Evolutionary conservation across 1,140 invertebrate genomes (phyloP), one percentile per base, ranked within the genome.

Genomic region (Saxidomus purpurata): DNA sequence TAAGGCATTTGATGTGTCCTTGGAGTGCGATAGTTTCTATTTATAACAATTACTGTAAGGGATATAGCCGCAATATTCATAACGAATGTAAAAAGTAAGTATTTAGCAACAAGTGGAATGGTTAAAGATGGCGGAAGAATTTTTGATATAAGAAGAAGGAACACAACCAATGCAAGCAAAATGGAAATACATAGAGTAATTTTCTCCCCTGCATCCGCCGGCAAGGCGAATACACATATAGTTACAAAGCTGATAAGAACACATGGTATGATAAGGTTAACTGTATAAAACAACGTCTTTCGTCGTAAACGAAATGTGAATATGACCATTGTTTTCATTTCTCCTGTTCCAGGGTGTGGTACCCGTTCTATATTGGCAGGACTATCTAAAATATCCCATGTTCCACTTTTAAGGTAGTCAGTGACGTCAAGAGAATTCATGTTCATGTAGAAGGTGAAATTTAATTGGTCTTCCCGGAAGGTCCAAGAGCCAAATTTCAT

Each of bases 401-500:
- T 99, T 28, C 99, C 99, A 89, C 98, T 99, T 94, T 99, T 99
- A 97, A 98, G 99, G 95, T 99, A 99, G 96, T 99, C 99, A 0
- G 98, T 99, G 17, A 99, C 96, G 96, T 99, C 99, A 6, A 99
- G 93, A 98, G 95, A 98, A 98, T 99, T 98, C 96, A 99, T 99
- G 94, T 99, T 98, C 94, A 98, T 98, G 96, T 99, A 99, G 36
- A 99, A 97, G 0, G 98, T 98, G 82, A 99, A 97, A 6, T 98
- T 98, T 15, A 99, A 98, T 96, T 99, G 98, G 95, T 99, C 98
- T 0, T 98, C 99, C 93, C 99, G 99, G 95, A 99, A 99, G 0
- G 99, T 99, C 99, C 99, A 99, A 1, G 98, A 99, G 6, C 99
- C 99, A 92, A 99, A 99, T 96, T 99, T 99, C 98, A 99, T 99